Percentiles rank a stretch among this genome's conserved stretches.
Evolutionary conservation across 2,888 invertebrate species (phyloP).

Genomic region (Cacoxenus indagator): DNA sequence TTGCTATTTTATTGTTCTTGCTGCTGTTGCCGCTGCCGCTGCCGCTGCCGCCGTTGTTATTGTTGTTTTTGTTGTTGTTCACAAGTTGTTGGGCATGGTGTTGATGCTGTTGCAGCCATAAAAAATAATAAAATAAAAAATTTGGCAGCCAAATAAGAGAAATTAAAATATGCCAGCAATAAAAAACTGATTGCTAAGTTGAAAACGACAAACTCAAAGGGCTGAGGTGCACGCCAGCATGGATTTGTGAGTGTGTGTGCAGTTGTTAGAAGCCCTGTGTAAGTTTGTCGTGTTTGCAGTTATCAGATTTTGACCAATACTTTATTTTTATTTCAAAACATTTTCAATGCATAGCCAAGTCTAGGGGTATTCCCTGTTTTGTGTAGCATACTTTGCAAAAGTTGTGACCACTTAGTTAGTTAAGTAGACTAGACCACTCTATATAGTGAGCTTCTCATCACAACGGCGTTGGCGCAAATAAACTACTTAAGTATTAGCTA

Average conservation of each 20-base stretch:
- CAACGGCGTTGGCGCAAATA: too few relatives aligned
- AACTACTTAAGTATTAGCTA: too few relatives aligned
- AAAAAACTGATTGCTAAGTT: slow-evolving; percentile 1
- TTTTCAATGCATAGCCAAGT: slow-evolving; percentile 22
- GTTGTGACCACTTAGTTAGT: too few relatives aligned
- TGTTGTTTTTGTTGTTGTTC: slow-evolving; percentile 42
- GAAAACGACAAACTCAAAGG: slow-evolving; percentile 26
- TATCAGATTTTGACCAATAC: background rate
- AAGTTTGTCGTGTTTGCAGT: slow-evolving; percentile 1
- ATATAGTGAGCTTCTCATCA: too few relatives aligned
- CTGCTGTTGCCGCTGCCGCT: too few relatives aligned
- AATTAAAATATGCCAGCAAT: slow-evolving; percentile 19
- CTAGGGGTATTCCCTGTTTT: too few relatives aligned
- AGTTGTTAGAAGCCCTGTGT: too few relatives aligned
- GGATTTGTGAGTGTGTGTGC: too few relatives aligned
- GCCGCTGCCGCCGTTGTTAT: background rate
- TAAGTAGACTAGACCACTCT: too few relatives aligned
- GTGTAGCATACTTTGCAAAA: too few relatives aligned
- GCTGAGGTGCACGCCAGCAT: background rate
- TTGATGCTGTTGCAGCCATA: too few relatives aligned
- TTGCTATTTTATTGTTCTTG: too few relatives aligned
- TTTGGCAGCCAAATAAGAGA: slow-evolving; percentile 53
- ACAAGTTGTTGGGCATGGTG: slow-evolving; percentile 64
- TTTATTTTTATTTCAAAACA: slow-evolving; percentile 1
- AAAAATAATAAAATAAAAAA: slow-evolving; percentile 50